Evolutionary conservation across 2,888 invertebrate species (phyloP).

Genomic region (Dicyrtoma fusca): DNA sequence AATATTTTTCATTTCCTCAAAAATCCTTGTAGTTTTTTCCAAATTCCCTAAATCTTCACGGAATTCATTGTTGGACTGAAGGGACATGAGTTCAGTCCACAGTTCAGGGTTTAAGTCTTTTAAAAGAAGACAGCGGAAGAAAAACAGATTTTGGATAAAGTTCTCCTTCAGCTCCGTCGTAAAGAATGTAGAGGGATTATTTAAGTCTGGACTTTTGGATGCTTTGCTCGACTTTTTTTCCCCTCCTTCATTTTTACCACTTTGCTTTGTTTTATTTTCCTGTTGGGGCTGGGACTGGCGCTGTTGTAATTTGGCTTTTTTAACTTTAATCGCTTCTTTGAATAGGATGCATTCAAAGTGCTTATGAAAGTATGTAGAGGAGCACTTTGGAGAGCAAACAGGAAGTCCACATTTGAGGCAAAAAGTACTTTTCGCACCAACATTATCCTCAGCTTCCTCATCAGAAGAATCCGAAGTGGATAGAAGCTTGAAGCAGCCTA

Average conservation of each 20-base stretch:
- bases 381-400: constrained; percentile 46
- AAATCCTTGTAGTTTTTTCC: constrained; percentile 52
- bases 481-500: constrained; percentile 71
- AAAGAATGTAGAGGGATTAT: too few relatives aligned
- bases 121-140: constrained; percentile 68
- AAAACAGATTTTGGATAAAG: constrained; percentile 49
- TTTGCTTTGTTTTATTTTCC: constrained; percentile 17
- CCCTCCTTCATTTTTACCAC: not conserved
- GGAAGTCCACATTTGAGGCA: constrained; percentile 51
- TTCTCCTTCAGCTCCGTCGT: constrained; percentile 33
- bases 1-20: constrained; percentile 46
- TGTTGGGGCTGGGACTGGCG: constrained; percentile 27
- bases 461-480: constrained; percentile 21
- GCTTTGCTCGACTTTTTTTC: not conserved
- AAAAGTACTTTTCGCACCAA: constrained; percentile 29
- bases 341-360: constrained; percentile 54
- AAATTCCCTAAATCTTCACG: constrained; percentile 47
- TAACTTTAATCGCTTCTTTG: constrained; percentile 40
- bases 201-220: too few relatives aligned
- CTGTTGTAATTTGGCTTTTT: constrained; percentile 6
- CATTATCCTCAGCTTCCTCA: constrained; percentile 34
- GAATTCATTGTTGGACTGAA: constrained; percentile 69
- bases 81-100: constrained; percentile 64
- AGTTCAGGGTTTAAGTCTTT: constrained; percentile 64
- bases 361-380: constrained; percentile 51